Conservation (phyloP, 37 sponge, comb jelly and placozoan species). For the Chondrosia reniformis region DNA sequence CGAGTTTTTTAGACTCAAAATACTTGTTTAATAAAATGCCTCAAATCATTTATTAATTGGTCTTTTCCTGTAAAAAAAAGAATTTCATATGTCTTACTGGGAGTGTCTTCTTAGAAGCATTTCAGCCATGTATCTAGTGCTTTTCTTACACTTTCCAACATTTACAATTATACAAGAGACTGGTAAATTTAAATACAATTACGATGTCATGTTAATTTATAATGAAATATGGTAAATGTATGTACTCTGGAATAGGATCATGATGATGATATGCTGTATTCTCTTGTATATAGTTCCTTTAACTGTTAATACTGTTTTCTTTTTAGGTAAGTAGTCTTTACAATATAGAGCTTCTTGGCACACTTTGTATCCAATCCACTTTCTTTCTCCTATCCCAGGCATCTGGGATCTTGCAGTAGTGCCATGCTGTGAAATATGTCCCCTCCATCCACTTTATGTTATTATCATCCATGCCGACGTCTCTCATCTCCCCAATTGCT, state of each 20-base stretch:
- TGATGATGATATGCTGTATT: background rate
- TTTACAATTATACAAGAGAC: background rate
- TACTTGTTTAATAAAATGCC: no score
- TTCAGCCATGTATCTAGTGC: no score
- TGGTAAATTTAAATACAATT: background rate
- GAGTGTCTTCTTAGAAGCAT: no score
- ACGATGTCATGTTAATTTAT: background rate
- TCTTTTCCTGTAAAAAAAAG: no score
- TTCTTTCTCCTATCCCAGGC: background rate
- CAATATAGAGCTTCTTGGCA: background rate
- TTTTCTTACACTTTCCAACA: background rate
- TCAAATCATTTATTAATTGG: no score
- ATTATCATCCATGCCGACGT: background rate
- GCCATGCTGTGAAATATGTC: conserved; percentile 27
- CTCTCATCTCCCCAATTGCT: conserved; percentile 2
- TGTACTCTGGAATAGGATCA: background rate
- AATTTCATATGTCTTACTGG: no score
- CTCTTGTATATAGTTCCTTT: background rate
- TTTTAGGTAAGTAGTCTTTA: background rate
- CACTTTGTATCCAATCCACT: background rate
- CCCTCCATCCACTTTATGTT: conserved; percentile 50
- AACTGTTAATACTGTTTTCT: background rate
- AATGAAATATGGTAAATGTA: background rate
- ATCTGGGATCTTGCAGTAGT: background rate
- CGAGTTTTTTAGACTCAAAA: no score